A percentile compares a stretch with the other conserved stretches of the same genome.
These are phyloP conservation scores for Cephalotes varians DNA, from an alignment of 2,888 invertebrate species.

Conservation along the genomic window DNA sequence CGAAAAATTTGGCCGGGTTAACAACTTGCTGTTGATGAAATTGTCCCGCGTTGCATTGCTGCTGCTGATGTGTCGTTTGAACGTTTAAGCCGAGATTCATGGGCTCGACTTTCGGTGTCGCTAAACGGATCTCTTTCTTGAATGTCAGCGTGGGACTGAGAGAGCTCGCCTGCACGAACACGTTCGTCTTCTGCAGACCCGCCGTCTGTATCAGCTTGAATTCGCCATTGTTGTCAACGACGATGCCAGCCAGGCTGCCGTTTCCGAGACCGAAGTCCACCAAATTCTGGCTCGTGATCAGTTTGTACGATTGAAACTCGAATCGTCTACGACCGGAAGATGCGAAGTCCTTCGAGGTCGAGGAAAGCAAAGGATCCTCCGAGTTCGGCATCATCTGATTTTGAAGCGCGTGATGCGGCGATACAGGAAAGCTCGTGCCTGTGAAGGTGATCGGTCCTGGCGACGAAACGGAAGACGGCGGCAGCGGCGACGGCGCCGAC, in stretches of 20 bases:
- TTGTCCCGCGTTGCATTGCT: conserved; percentile 78
- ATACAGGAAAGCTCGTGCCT: conserved; percentile 83
- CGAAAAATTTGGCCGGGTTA: conserved; percentile 84
- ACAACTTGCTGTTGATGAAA: conserved; percentile 81
- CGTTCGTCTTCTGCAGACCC: conserved; percentile 85
- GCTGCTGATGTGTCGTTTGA: conserved; percentile 66
- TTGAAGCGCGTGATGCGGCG: conserved; percentile 88
- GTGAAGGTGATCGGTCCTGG: conserved; percentile 83
- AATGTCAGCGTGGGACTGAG: conserved; percentile 83
- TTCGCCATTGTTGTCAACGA: conserved; percentile 89
- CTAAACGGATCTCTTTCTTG: conserved; percentile 82
- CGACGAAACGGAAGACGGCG: conserved; percentile 84
- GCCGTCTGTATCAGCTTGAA: conserved; percentile 88
- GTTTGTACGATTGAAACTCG: conserved; percentile 88
- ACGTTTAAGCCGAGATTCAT: conserved; percentile 76
- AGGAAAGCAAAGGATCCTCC: conserved; percentile 94
- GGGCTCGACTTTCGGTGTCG: conserved; percentile 80
- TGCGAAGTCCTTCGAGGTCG: conserved; percentile 93
- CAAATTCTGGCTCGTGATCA: conserved; percentile 87
- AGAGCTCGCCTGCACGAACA: conserved; percentile 81
- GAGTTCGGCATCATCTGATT: conserved; percentile 96
- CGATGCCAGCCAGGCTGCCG: conserved; percentile 87
- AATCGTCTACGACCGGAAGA: conserved; percentile 86
- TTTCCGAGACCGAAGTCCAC: conserved; percentile 87
- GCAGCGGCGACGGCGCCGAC: conserved; percentile 87